Base-by-base conservation (phyloP, 2,797 vertebrate genomes). In the Sebastes kiyomatsui region DNA sequence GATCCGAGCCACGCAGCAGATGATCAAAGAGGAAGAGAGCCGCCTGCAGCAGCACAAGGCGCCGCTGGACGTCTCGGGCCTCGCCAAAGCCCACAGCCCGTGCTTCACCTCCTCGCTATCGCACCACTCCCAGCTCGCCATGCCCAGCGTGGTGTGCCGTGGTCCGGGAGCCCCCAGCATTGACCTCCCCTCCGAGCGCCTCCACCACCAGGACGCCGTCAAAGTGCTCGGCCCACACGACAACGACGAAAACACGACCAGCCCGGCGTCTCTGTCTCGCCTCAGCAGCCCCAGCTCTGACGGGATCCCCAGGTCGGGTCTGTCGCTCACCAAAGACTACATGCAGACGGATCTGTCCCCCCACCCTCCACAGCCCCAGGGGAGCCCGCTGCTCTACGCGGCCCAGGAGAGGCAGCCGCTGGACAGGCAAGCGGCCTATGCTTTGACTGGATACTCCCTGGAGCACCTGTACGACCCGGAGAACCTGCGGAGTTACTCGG, bases 11-110 rank as follows among this genome's bases (percentile, higher is more conserved):
- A 99, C 97, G 1, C 98, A 98, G 91, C 97, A 99, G 92, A 98
- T 98, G 97, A 99, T 99, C 94, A 99, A 99, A 94, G 98, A 98
- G 87, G 98, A 99, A 84, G 98, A 99, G 94, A 98, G 87, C 87
- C 96, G 97, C 38, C 88, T 98, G 70, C 98, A 98, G 85, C 93
- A 97, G 54, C 94, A 96, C 89, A 98, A 97, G 92, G 86, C 88
- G 0, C 95, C 96, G 18, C 92, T 97, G 69, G 97, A 98, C 20
- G 93, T 97, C 56, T 96, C 97, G 0, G 96, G 97, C 71, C 95
- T 96, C n/a, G 60, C 87, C 64, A 98, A 97, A 91, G 96, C 96
- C 62, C 97, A 98, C 10, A 84, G 97, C 38, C 92, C 97, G 54
- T 99, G 97, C 92, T 94, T 94, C 81, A 66, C 84, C 49, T 94